Evolutionary conservation across 1,140 invertebrate genomes (phyloP), one percentile per base, ranked within the genome.

Genomic region (Chrysoperla carnea): DNA sequence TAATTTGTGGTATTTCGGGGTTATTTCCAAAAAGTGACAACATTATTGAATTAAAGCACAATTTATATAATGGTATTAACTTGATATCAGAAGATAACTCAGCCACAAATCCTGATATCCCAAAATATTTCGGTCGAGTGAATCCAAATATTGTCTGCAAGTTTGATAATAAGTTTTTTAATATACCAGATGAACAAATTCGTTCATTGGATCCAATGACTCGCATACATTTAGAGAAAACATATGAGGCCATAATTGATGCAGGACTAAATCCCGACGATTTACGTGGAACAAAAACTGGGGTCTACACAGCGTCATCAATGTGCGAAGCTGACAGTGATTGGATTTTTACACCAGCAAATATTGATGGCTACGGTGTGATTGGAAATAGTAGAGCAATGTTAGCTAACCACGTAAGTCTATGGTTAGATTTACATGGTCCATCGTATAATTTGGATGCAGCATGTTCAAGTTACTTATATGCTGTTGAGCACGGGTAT

Each of bases 201-300:
- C 73, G 88, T 48, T 72, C 70, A 8, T 84, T 90, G 81, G 87
- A 91, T 50, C 86, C 87, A 1, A 86, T 88, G 75, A 75, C 84
- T 49, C 68, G 86, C 44, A 72, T 88, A 45, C 59, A 90, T n/a
- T 56, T 91, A 23, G 87, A 92, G 57, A 76, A 81, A 37, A 66
- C 84, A 0, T 85, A 82, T 53, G 87, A 91, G 63, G 81, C 84
- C 3, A 72, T 90, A n/a, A 63, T 87, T 45, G 87, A 92, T 69
- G 78, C 86, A 47, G 86, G 86, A 70, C 6, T n/a, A 59, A 37
- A 72, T 52, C 73, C 67, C 45, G 50, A 51, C 45, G 52, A 48
- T 42, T 46, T 70, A 29, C 53, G 56, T 45, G 70, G 63, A 41
- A 60, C 57, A 35, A 70, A 62, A 46, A 76, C 66, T 12, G 71